These are phyloP conservation scores for Diogma glabrata DNA, from an alignment of 2,888 invertebrate genomes.

Conservation along the genomic window DNA sequence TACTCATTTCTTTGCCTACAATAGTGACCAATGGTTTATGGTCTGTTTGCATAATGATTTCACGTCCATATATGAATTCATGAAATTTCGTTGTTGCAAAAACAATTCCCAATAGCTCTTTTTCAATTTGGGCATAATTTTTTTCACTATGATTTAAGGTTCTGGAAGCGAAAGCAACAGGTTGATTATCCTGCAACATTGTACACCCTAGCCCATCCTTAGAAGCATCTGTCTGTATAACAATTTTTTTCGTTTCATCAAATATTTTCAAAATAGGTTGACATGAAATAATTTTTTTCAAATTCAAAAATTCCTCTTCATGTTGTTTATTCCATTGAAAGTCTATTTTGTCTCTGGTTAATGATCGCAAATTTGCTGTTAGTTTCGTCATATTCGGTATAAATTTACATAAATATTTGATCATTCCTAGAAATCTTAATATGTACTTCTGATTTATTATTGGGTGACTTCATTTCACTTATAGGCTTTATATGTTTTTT, in stretches of 20 bases:
- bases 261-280: slow-evolving; percentile 15
- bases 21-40: neutral
- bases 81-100: slow-evolving; percentile 11
- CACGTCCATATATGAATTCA: slow-evolving; percentile 9
- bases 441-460: slow-evolving; percentile 10
- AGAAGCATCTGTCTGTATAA: slow-evolving; percentile 17
- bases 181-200: slow-evolving; percentile 13
- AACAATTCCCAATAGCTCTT: slow-evolving; percentile 18
- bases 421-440: slow-evolving; percentile 14
- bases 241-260: slow-evolving; percentile 13
- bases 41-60: neutral
- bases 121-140: slow-evolving; percentile 19
- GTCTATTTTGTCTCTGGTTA: slow-evolving; percentile 16
- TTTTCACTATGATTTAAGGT: slow-evolving; percentile 22
- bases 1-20: neutral
- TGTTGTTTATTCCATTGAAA: slow-evolving; percentile 16
- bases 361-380: slow-evolving; percentile 13
- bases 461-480: slow-evolving; percentile 4
- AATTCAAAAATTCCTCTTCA: slow-evolving; percentile 12
- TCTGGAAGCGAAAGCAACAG: slow-evolving; percentile 22
- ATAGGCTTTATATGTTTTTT: slow-evolving; percentile 7
- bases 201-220: slow-evolving; percentile 19
- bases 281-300: slow-evolving; percentile 14
- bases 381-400: slow-evolving; percentile 14
- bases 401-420: slow-evolving; percentile 16